Base-by-base conservation (phyloP, 2,113 vertebrate species). In the Propithecus coquereli region DNA sequence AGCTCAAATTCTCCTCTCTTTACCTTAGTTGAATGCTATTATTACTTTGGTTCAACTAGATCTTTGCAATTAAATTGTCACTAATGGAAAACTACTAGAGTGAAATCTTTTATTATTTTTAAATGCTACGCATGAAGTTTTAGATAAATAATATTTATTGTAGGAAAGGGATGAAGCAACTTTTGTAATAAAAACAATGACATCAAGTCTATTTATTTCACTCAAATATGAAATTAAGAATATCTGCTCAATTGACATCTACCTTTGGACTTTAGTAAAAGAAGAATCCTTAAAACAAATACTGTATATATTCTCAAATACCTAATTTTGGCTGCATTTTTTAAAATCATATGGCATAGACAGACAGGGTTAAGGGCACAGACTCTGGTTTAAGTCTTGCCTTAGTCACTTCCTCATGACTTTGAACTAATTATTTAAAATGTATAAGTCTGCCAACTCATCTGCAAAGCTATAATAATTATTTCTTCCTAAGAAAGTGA, bases 101-200 rank as follows among this genome's bases (percentile, higher is more conserved):
- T 45, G 17, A 90, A 37, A 43, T 40, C 8, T 74, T 92, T 80
- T 25, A 45, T 63, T 93, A 70, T 80, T 95, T 89, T 97, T 85
- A 83, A 96, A 68, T 40, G 34, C 52, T 87, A 86, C 90, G 6
- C 50, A 92, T 77, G 18, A 85, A 87, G 71, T 81, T 27, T 90
- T 94, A 66, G 50, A 50, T 22, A 92, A 90, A 70, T 73, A 84
- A 71, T 70, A 77, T 54, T 86, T 91, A 88, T 85, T 25, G 80
- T n/a, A 93, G n/a, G 22, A 86, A 57, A 76, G 50, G 6, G 5
- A 70, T n/a, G 76, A 81, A 87, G 52, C 83, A 83, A 34, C 5
- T 94, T 68, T 92, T 84, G 23, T 61, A 76, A 83, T 94, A 70
- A 65, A 93, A 96, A 83, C 27, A 80, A 22, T 17, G 88, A 95